Base-by-base conservation (phyloP, 2,797 vertebrate genomes). In the Tympanoctomys barrerae region DNA sequence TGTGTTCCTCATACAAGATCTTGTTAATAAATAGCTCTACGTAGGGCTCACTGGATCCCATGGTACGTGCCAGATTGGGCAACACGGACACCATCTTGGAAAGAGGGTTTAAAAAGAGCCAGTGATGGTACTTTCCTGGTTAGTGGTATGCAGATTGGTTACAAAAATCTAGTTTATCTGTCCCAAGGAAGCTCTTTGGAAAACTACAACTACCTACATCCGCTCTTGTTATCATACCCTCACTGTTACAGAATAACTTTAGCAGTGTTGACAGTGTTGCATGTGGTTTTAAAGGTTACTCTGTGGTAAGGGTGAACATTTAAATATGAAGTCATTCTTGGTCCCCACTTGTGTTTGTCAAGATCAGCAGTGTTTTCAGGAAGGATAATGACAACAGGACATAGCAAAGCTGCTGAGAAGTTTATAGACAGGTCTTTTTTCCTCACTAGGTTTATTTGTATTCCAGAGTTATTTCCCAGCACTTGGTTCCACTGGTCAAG, bases 1-100 rank as follows among this genome's bases (percentile, higher is more conserved):
- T 90, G 39, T 85, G 95, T 96, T 88, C 16, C 57, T 92, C 90
- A 31, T 52, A 59, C 31, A 42, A 16, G 90, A 57, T 59, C 70
- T 82, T 84, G 77, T 88, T 87, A 71, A 46, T 71, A 66, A 85
- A 24, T 88, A 33, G 77, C 61, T 86, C 21, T 57, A 0, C 54
- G 59, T n/a, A 84, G 70, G 36, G 62, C 39, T 81, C 24, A 77
- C 24, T 42, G 64, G 84, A 22, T 59, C 64, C 33, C 10, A 1
- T 66, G 68, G 86, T 62, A 4, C 0, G n/a, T 49, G 57, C 84
- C 73, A 39, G 54, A 46, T 57, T 12, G 14, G 52, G 73, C 79
- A 52, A 89, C 86, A 89, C 70, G 26, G 39, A 46, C 3, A 16
- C 46, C 59, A 42, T 73, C 54, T 68, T 73, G 13, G 64, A 88